Conservation (phyloP, 2,113 vertebrate species). For the Geococcyx californianus region DNA sequence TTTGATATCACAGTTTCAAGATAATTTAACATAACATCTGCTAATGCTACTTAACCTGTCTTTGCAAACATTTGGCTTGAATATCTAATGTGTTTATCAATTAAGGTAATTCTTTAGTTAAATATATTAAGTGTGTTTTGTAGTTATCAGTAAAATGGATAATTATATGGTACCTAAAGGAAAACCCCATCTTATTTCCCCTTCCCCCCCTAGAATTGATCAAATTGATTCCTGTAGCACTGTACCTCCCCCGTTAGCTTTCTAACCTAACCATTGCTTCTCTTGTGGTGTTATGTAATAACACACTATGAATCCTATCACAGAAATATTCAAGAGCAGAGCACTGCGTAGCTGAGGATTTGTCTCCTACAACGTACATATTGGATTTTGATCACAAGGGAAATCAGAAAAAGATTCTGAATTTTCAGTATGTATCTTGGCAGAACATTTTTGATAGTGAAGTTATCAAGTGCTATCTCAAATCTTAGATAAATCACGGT, state of each 20-base stretch:
- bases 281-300: accelerated
- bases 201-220: neutral
- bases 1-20: neutral
- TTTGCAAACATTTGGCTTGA: neutral
- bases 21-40: neutral
- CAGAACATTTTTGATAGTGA: neutral
- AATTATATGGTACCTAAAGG: neutral
- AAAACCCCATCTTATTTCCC: accelerated
- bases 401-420: neutral
- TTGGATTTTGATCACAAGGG: neutral
- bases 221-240: neutral
- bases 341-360: neutral
- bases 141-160: neutral
- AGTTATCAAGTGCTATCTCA: neutral
- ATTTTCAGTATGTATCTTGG: neutral
- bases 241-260: neutral
- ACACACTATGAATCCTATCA: neutral
- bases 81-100: neutral
- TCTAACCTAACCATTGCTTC: neutral
- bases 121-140: neutral
- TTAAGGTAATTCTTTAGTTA: neutral
- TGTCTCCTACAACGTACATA: neutral
- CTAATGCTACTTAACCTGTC: neutral
- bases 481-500: neutral
- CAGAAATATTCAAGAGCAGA: neutral